Conservation (phyloP, 2,797 vertebrate species). For the Bradypus variegatus region DNA sequence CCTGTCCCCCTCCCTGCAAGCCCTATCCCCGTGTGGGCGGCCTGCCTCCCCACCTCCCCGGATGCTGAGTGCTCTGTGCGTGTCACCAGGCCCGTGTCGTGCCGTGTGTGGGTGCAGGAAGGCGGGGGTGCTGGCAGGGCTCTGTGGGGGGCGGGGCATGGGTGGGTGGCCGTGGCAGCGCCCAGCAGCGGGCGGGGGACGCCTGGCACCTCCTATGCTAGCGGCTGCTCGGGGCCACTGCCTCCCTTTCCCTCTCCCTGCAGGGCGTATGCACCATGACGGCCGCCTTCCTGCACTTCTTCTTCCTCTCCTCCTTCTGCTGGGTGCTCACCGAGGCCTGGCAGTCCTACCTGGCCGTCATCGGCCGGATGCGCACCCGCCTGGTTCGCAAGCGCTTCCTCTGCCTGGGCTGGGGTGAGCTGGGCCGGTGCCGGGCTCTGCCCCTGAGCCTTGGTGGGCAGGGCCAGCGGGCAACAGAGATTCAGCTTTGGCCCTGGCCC, state of each 20-base stretch:
- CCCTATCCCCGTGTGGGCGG: slow-evolving; percentile 40
- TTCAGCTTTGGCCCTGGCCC: not conserved
- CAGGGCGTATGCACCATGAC: slow-evolving; percentile 96
- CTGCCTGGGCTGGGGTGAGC: slow-evolving; percentile 98
- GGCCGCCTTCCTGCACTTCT: slow-evolving; percentile 97
- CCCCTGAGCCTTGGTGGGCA: not conserved
- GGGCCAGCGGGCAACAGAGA: not conserved
- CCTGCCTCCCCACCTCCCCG: slow-evolving; percentile 50
- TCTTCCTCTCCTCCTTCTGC: slow-evolving; percentile 99
- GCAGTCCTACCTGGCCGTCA: slow-evolving; percentile 98
- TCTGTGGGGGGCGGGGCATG: slow-evolving; percentile 21
- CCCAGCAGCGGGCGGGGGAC: slow-evolving; percentile 40
- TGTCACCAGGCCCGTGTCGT: slow-evolving; percentile 66
- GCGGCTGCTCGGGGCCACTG: slow-evolving; percentile 45
- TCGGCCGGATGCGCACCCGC: slow-evolving; percentile 94
- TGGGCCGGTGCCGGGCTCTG: slow-evolving; percentile 6
- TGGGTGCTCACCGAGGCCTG: slow-evolving; percentile 99
- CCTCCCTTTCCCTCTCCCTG: slow-evolving; percentile 26
- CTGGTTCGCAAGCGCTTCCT: slow-evolving; percentile 98
- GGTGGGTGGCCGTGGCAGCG: slow-evolving; percentile 30
- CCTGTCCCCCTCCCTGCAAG: slow-evolving; percentile 23
- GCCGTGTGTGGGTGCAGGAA: slow-evolving; percentile 64
- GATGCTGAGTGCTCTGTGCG: slow-evolving; percentile 52
- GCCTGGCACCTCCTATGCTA: not conserved
- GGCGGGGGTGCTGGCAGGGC: slow-evolving; percentile 61